A percentile compares a stretch with the other conserved stretches of the same genome.
phyloP scores from a whole-genome alignment of 2,797 vertebrate species.

The Danio albolineatus region DNA sequence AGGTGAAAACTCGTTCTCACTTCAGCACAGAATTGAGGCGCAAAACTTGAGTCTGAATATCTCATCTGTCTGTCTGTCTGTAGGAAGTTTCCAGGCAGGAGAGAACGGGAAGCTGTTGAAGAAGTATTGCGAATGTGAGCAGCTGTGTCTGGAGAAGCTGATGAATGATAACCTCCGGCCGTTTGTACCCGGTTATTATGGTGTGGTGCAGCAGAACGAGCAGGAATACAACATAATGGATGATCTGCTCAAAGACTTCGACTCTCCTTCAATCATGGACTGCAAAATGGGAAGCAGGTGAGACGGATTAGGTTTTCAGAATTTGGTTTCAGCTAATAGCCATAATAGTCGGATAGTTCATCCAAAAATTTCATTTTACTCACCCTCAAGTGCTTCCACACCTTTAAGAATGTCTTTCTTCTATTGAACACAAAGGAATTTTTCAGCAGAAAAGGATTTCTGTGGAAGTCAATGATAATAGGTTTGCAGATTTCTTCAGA shows the following conservation, averaged over 20 bases:
- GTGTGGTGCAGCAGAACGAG: constrained; percentile 79
- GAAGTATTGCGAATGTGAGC: constrained; percentile 81
- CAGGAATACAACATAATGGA: constrained; percentile 92
- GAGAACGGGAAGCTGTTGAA: constrained; percentile 81
- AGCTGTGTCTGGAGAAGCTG: constrained; percentile 80
- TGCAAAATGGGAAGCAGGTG: constrained; percentile 95
- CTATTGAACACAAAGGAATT: too few relatives aligned
- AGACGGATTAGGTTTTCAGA: constrained; percentile 16
- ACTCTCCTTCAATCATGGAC: constrained; percentile 92
- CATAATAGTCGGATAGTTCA: too few relatives aligned
- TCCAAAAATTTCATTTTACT: too few relatives aligned
- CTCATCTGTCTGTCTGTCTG: not conserved
- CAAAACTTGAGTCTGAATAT: not conserved
- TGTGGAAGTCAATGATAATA: too few relatives aligned
- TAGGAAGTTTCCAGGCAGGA: constrained; percentile 83
- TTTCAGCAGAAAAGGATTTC: too few relatives aligned
- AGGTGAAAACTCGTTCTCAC: constrained; percentile 71
- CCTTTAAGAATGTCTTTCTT: too few relatives aligned
- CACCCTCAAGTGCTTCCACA: too few relatives aligned
- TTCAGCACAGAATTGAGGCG: not conserved
- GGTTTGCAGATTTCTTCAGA: too few relatives aligned
- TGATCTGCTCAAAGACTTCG: constrained; percentile 87
- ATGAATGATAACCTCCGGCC: constrained; percentile 77
- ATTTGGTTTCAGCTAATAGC: too few relatives aligned
- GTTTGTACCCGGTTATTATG: constrained; percentile 85